Percentiles rank a stretch among this genome's conserved stretches.
Conservation (phyloP, 2,888 invertebrate species). For the Pandemis corylana region DNA sequence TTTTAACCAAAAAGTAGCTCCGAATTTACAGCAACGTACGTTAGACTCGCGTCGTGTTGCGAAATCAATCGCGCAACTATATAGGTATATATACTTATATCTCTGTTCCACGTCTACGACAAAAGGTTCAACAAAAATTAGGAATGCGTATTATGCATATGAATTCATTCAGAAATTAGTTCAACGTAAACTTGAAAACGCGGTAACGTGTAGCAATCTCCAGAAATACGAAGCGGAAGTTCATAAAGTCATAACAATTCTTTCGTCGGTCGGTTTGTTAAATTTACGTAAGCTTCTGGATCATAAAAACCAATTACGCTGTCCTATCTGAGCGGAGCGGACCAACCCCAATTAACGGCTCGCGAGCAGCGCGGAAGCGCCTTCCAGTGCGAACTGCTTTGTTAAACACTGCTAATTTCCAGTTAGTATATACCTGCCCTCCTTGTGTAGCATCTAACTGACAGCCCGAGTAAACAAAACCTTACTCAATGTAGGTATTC, state of each 20-base stretch:
- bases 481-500: background rate
- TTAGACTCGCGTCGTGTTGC: slow-evolving; percentile 33
- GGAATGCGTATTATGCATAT: background rate
- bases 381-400: slow-evolving; percentile 43
- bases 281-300: slow-evolving; percentile 48
- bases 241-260: slow-evolving; percentile 48
- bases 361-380: slow-evolving; percentile 51
- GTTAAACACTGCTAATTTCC: slow-evolving; percentile 37
- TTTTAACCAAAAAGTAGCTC: slow-evolving; percentile 60
- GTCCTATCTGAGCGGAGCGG: slow-evolving; percentile 49
- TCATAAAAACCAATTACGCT: slow-evolving; percentile 56
- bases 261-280: slow-evolving; percentile 21
- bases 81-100: background rate
- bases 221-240: slow-evolving; percentile 53
- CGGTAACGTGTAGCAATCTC: background rate
- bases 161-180: background rate
- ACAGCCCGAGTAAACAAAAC: slow-evolving; percentile 24
- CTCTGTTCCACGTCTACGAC: background rate
- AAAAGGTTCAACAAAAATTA: slow-evolving; percentile 3
- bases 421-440: slow-evolving; percentile 7
- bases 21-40: slow-evolving; percentile 52
- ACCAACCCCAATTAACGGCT: slow-evolving; percentile 54
- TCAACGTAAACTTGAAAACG: background rate
- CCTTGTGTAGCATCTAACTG: background rate
- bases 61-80: slow-evolving; percentile 31